Percentiles rank a stretch among this genome's conserved stretches.
Evolutionary conservation across 2,797 vertebrate species (phyloP).

Genomic region (Acanthornis magna): DNA sequence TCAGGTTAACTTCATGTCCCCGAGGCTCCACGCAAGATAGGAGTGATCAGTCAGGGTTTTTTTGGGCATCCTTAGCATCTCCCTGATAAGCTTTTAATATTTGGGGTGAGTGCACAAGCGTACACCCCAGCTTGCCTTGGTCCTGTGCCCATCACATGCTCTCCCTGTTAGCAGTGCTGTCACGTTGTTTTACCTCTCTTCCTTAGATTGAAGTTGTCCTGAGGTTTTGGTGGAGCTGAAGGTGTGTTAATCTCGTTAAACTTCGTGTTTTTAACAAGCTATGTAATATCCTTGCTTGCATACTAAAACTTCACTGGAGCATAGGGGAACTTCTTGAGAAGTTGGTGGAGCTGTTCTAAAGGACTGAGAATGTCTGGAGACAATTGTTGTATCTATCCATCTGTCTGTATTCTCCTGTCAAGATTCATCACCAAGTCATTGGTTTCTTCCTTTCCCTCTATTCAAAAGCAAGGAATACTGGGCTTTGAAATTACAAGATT

Average conservation of each 20-base stretch:
- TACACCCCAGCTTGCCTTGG: neutral
- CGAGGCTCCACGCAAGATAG: neutral
- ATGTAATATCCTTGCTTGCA: neutral
- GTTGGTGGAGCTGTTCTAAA: neutral
- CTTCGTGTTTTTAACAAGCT: neutral
- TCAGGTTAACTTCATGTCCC: neutral
- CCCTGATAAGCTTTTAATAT: neutral
- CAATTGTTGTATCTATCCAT: neutral
- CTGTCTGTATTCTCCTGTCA: neutral
- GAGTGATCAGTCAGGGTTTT: neutral
- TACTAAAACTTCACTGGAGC: neutral
- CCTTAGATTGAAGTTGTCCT: neutral
- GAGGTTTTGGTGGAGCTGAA: neutral
- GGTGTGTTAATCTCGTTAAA: neutral
- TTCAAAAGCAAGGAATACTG: neutral
- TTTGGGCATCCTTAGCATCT: neutral
- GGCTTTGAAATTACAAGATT: neutral
- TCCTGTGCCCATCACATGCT: neutral
- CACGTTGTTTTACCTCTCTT: neutral
- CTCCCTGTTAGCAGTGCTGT: neutral
- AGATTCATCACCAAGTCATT: neutral
- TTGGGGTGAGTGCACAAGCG: neutral
- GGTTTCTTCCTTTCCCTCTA: neutral
- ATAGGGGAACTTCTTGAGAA: neutral
- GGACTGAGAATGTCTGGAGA: neutral